Evolutionary conservation across 2,797 vertebrate genomes (phyloP).

Genomic region (Psittacula derbiana): DNA sequence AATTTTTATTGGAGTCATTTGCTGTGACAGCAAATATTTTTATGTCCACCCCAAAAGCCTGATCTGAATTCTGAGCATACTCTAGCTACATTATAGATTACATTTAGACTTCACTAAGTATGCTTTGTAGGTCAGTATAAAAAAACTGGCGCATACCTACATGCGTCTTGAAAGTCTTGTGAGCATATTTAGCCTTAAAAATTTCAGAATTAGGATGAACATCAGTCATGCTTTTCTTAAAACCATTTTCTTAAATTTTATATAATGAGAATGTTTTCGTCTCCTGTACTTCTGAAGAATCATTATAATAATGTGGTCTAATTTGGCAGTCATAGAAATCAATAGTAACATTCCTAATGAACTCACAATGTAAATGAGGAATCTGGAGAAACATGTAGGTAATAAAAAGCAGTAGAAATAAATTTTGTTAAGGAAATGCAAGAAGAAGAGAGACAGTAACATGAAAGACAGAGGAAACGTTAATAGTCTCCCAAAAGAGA

Average conservation of each 20-base stretch:
- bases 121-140: background rate
- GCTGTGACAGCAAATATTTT: background rate
- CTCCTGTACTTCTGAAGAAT: background rate
- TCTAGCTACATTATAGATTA: background rate
- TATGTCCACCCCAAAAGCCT: background rate
- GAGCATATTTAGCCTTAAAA: background rate
- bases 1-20: background rate
- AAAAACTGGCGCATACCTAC: background rate
- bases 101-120: background rate
- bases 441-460: background rate
- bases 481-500: background rate
- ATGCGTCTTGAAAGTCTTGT: background rate
- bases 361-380: background rate
- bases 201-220: background rate
- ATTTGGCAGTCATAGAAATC: background rate
- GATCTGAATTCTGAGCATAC: background rate
- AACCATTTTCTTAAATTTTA: background rate
- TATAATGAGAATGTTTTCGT: background rate
- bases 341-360: background rate
- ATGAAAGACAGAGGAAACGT: background rate
- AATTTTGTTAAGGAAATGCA: background rate
- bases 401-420: background rate
- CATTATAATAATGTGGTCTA: background rate
- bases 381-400: background rate
- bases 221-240: background rate